Base-by-base conservation (phyloP, 1,140 invertebrate genomes). In the Meloidogyne exigua region DNA sequence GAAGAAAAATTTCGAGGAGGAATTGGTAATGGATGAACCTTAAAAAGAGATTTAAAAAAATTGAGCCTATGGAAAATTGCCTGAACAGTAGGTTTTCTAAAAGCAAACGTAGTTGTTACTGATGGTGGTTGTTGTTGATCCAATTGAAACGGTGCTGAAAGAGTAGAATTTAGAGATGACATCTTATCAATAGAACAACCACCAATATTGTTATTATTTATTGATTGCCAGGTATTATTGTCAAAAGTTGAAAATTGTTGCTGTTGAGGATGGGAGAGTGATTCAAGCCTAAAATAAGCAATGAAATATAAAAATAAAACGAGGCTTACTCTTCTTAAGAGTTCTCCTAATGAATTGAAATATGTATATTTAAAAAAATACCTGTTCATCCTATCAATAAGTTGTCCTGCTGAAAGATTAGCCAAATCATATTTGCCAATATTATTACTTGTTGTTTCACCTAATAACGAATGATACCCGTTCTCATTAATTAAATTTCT, bases 171-270 rank as follows among this genome's bases (percentile, higher is more conserved):
- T 49, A 49, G 18, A 18, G 44, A 18, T 49, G 68, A 39, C 72
- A 73, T 65, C 65, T 73, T 73, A 65, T 73, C 72, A 65, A 73
- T 73, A 36, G 72, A 73, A 21, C 57, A 62, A 15, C 72, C 72
- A 23, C 72, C 72, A 57, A n/a, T 57, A n/a, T 57, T 57, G n/a
- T 36, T 25, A 57, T 65, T 62, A 49, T 26, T 42, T 7, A 21
- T 13, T 23, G 23, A 15, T 12, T 39, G 23, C 26, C 36, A 69
- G 12, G 68, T 26, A 39, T 10, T 3, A 69, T 69, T n/a, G 42
- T 70, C 25, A 25, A 32, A 44, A 23, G 9, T 72, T n/a, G 71
- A 57, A 26, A n/a, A 42, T 21, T 72, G 72, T 49, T 49, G 44
- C 18, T 49, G 44, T 49, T 18, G 4, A n/a, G 49, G 49, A 39